Conservation (phyloP, 2,888 invertebrate genomes). For the Fabriciana adippe region DNA sequence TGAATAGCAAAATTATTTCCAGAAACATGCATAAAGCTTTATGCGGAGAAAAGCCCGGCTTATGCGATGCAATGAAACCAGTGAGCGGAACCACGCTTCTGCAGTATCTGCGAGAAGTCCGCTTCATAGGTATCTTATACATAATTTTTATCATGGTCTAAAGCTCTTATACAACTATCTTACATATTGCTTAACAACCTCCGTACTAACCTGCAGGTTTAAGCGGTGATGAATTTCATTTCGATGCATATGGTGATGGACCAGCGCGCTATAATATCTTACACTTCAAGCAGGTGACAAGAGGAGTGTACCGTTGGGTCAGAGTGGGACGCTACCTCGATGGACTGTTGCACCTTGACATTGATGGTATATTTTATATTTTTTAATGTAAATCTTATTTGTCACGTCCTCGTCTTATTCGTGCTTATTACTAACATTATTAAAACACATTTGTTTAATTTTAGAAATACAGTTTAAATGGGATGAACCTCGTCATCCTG, state of each 20-base stretch:
- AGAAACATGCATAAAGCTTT: constrained; percentile 93
- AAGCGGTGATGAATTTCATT: constrained; percentile 94
- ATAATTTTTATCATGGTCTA: not conserved
- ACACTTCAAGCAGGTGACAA: constrained; percentile 92
- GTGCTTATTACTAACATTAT: no score
- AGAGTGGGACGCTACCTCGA: constrained; percentile 93
- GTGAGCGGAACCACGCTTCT: constrained; percentile 93
- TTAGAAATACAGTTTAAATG: constrained; percentile 92
- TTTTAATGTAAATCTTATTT: not conserved
- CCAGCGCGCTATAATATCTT: constrained; percentile 97
- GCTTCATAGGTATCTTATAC: constrained; percentile 80
- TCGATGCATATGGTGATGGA: constrained; percentile 94
- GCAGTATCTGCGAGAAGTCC: constrained; percentile 91
- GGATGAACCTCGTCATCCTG: constrained; percentile 88
- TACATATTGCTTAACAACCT: not conserved
- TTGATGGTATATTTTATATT: constrained; percentile 83
- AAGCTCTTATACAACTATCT: not conserved
- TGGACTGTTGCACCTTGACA: constrained; percentile 89
- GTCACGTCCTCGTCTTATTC: not conserved
- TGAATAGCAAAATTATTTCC: constrained; percentile 31
- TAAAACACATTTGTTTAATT: not conserved
- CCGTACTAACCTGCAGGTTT: constrained; percentile 83
- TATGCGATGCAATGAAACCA: constrained; percentile 94
- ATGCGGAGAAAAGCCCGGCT: constrained; percentile 88
- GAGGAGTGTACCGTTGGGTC: constrained; percentile 90